phyloP scores from a whole-genome alignment of 1,140 invertebrate species.

The Akabosia matsudoensis region DNA sequence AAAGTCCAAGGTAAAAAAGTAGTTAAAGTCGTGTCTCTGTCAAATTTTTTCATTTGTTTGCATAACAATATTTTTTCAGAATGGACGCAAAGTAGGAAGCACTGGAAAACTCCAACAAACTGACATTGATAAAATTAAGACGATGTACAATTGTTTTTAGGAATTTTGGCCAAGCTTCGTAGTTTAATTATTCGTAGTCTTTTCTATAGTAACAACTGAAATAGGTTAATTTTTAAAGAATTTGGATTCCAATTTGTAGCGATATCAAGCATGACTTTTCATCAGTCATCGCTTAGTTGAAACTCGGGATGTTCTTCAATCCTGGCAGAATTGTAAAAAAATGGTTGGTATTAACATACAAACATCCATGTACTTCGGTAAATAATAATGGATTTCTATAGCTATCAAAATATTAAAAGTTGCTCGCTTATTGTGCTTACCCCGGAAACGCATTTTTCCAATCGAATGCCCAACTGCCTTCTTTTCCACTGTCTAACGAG shows the following conservation, averaged over 20 bases:
- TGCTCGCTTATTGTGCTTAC: neutral
- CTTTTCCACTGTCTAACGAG: neutral
- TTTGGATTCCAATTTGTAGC: no score
- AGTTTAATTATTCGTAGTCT: no score
- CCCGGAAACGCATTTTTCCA: conserved; percentile 13
- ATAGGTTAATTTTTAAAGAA: no score
- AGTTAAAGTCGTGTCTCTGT: neutral
- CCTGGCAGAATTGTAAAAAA: neutral
- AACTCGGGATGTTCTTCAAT: neutral
- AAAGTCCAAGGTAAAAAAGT: neutral
- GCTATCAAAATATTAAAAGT: neutral
- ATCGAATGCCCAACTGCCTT: conserved; percentile 18
- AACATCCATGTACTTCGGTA: neutral
- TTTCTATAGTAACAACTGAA: no score
- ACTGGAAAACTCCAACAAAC: neutral
- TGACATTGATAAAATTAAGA: neutral
- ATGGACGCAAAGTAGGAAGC: neutral
- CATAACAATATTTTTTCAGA: neutral
- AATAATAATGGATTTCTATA: neutral
- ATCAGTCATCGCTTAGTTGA: neutral
- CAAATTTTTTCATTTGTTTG: no score
- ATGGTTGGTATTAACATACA: neutral
- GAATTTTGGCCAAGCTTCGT: no score
- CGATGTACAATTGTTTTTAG: conserved; percentile 4
- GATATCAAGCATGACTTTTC: neutral